Percentiles rank a stretch among this genome's conserved stretches.
phyloP scores from a whole-genome alignment of 1,140 invertebrate species.

The Cardiocondyla obscurior region DNA sequence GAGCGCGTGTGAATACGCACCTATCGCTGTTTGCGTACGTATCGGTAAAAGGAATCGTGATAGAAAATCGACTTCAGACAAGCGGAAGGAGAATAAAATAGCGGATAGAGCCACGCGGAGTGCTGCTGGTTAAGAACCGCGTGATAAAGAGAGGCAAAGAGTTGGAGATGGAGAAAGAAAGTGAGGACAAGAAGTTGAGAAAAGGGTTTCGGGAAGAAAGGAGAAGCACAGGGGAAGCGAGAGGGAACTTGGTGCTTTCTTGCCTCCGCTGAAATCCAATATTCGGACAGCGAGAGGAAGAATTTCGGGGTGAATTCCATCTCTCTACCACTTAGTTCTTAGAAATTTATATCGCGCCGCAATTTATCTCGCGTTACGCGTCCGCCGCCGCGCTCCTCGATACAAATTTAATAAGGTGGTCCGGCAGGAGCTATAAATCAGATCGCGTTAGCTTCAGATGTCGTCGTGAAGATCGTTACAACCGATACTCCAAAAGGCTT shows the following conservation, averaged over 20 bases:
- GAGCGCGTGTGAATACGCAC: neutral
- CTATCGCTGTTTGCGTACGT: constrained; percentile 17
- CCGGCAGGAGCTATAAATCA: constrained; percentile 40
- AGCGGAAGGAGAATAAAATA: neutral
- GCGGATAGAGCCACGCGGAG: neutral
- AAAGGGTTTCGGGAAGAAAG: constrained; percentile 23
- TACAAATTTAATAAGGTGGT: constrained; percentile 56
- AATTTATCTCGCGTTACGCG: constrained; percentile 59
- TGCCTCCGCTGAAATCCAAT: constrained; percentile 62
- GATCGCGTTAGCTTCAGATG: constrained; percentile 23
- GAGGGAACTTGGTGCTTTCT: constrained; percentile 54
- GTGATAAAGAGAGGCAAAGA: constrained; percentile 26
- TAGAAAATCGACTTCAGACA: neutral
- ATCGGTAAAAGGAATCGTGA: constrained; percentile 14
- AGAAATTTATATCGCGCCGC: constrained; percentile 63
- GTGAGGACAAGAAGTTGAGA: constrained; percentile 39
- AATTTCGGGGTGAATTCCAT: constrained; percentile 53
- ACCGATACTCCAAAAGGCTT: constrained; percentile 19
- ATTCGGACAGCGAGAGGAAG: constrained; percentile 59
- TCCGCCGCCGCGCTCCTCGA: constrained; percentile 16
- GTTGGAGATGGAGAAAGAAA: constrained; percentile 29
- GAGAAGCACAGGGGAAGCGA: neutral
- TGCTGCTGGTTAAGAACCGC: constrained; percentile 17
- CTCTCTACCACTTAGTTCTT: constrained; percentile 62
- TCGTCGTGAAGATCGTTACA: constrained; percentile 26